These are phyloP conservation scores for Crypturellus undulatus DNA, from an alignment of 2,113 vertebrate species.

Conservation along the genomic window DNA sequence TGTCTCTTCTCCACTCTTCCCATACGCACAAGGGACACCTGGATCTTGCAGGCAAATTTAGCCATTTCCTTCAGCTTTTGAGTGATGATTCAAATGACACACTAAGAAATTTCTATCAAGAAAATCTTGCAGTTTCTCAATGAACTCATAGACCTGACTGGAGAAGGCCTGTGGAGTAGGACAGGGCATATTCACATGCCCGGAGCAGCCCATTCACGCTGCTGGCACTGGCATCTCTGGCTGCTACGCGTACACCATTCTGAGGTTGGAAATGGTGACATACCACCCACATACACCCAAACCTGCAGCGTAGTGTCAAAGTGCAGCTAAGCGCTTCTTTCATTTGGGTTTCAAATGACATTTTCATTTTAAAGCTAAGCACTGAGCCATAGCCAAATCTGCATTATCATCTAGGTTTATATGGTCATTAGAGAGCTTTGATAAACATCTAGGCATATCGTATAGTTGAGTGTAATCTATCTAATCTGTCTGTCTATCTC, in stretches of 20 bases:
- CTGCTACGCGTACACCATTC: not conserved
- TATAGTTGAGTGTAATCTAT: slow-evolving; percentile 24
- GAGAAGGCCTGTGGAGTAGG: not conserved
- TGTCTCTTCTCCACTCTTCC: not conserved
- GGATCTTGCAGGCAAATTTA: not conserved
- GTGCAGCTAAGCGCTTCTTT: slow-evolving; percentile 10
- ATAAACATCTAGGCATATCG: slow-evolving; percentile 58
- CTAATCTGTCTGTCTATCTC: slow-evolving; percentile 72
- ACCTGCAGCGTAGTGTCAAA: not conserved
- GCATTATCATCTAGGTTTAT: slow-evolving; percentile 55
- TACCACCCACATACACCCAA: not conserved
- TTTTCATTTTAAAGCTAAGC: slow-evolving; percentile 43
- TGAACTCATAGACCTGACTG: not conserved
- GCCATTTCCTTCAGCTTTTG: rapidly evolving
- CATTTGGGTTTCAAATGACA: slow-evolving; percentile 32
- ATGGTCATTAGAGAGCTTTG: slow-evolving; percentile 54
- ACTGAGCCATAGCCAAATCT: slow-evolving; percentile 34
- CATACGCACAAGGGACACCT: not conserved
- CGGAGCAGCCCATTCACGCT: not conserved
- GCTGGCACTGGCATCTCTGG: not conserved
- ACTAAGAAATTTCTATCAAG: not conserved
- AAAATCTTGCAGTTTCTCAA: not conserved
- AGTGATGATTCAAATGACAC: not conserved
- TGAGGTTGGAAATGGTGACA: not conserved
- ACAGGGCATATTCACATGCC: not conserved